These are phyloP conservation scores for Cheiracanthium punctorium DNA, from an alignment of 2,888 invertebrate genomes.

Conservation along the genomic window DNA sequence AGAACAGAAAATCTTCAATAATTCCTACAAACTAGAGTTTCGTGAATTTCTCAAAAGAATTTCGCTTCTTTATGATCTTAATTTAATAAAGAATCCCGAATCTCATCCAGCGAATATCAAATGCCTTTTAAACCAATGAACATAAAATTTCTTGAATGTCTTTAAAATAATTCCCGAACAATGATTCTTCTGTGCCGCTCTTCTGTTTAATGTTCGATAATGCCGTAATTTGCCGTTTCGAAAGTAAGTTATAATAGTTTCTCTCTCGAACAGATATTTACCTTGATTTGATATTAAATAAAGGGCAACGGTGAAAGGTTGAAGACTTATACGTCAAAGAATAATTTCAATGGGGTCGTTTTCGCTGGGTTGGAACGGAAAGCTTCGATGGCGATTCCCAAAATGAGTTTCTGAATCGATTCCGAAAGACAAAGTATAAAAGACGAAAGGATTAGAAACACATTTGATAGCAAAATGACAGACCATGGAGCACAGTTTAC, in stretches of 20 bases:
- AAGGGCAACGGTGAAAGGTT: not conserved
- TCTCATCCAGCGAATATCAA: too few relatives aligned
- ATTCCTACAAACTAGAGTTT: too few relatives aligned
- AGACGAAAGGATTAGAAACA: not conserved
- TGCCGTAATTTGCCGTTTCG: not conserved
- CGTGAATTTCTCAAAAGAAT: too few relatives aligned
- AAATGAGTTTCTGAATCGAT: not conserved
- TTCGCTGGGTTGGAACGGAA: not conserved
- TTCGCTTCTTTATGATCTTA: too few relatives aligned
- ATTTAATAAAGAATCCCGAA: too few relatives aligned
- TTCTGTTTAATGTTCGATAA: not conserved
- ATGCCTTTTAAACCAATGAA: too few relatives aligned
- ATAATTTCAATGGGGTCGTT: not conserved
- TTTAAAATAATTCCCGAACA: too few relatives aligned
- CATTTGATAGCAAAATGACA: not conserved
- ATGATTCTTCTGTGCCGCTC: too few relatives aligned
- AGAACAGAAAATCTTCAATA: too few relatives aligned
- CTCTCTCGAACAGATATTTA: not conserved
- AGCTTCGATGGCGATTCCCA: not conserved
- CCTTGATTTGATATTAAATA: not conserved
- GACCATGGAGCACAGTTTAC: not conserved
- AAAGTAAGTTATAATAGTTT: not conserved
- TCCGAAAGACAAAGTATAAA: not conserved
- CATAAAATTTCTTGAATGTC: too few relatives aligned
- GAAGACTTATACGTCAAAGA: not conserved